Evolutionary conservation across 2,797 vertebrate genomes (phyloP), one percentile per base, ranked within the genome.

Genomic region (Galago senegalensis): DNA sequence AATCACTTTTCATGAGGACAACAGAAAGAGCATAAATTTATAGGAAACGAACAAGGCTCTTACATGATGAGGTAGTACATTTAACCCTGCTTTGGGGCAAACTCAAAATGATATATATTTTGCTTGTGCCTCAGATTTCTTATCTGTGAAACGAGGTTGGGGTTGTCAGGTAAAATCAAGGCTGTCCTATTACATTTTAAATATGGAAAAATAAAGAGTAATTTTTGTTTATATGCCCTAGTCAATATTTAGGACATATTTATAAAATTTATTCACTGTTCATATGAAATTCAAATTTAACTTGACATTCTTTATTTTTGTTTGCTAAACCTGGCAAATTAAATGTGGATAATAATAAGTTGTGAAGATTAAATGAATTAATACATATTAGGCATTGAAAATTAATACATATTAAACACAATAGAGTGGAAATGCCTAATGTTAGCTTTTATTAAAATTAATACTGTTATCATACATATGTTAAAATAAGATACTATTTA

Each of bases 251-350:
- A 11, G 4, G 13, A 65, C 16, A 80, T 73, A 43, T 10, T 60
- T 80, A 81, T 16, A 70, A 92, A 76, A 77, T 49, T 2, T 79
- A 58, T 72, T 80, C 31, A 80, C 23, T 76, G 5, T 12, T 80
- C 40, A n/a, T 60, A 27, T 49, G 31, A 75, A 94, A 73, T 73
- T 94, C 20, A 75, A 87, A 92, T 88, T 90, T 90, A 94, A 31
- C 34, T 63, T 2, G 29, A 1, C 1, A 89, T 63, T 4, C 1
- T 83, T 89, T 58, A n/a, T 93, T 89, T 94, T 89, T 25, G 65
- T 75, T 87, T 94, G 46, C 20, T 84, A 53, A 93, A 86, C 49
- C 31, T 84, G 53, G 34, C 75, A 79, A 80, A 8, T 12, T 16
- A 95, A 65, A 91, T 75, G 13, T 73, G 18, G 53, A 81, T 81